phyloP scores from a whole-genome alignment of 2,888 invertebrate species.

The Encarsia formosa region DNA sequence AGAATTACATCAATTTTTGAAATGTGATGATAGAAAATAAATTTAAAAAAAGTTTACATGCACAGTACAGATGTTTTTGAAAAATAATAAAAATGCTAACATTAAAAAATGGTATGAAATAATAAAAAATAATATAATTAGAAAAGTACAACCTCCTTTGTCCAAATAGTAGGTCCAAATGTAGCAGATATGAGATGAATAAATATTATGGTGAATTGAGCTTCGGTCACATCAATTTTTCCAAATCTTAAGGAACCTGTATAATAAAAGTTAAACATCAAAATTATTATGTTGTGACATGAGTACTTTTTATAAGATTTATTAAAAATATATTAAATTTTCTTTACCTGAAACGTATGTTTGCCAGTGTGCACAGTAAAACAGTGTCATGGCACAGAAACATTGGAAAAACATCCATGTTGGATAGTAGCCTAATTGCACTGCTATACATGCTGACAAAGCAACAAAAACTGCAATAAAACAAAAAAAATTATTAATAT shows the following conservation, averaged over 20 bases:
- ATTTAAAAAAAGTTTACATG: no score
- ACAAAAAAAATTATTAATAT: slow-evolving; percentile 4
- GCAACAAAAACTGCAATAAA: slow-evolving; percentile 80
- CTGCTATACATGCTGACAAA: slow-evolving; percentile 89
- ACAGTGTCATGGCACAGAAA: slow-evolving; percentile 89
- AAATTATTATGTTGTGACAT: not conserved
- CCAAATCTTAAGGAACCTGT: slow-evolving; percentile 80
- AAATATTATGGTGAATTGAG: slow-evolving; percentile 87
- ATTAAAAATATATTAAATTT: no score
- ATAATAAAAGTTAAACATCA: slow-evolving; percentile 1
- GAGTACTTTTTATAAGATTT: no score
- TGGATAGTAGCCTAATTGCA: slow-evolving; percentile 87
- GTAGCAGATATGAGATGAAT: slow-evolving; percentile 83
- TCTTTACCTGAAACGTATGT: slow-evolving; percentile 96
- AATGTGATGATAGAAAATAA: no score
- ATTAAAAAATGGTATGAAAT: not conserved
- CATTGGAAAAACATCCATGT: slow-evolving; percentile 95
- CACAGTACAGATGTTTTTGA: no score
- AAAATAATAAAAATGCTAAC: not conserved
- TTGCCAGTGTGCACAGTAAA: slow-evolving; percentile 99
- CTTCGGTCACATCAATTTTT: slow-evolving; percentile 95
- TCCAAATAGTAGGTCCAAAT: slow-evolving; percentile 87
- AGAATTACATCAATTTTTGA: no score
- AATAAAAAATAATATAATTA: slow-evolving; percentile 22
- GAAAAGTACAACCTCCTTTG: slow-evolving; percentile 60